Base-by-base conservation (phyloP, 2,888 invertebrate species). In the Diachrysia chrysitis region DNA sequence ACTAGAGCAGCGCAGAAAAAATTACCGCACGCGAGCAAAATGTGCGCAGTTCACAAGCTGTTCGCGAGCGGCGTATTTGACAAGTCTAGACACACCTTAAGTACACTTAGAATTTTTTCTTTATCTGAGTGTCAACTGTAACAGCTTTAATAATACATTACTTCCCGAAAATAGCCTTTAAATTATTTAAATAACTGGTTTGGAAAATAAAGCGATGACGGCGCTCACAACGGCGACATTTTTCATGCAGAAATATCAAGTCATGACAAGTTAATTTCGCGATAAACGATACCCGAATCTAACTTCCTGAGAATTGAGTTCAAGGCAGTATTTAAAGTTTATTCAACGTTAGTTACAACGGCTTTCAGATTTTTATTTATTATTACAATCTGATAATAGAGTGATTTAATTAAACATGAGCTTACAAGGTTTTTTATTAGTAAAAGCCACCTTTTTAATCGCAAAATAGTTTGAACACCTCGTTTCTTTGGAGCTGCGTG, bases 211-310 rank as follows among this genome's bases (percentile, higher is more conserved):
- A 57, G 32, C 62, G 71, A 29, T 55, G 19, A 68, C 58, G 16
- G 51, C 19, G 21, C 19, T 19, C 54, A 46, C 12, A 19, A 17
- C 14, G n/a, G 66, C 67, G 73, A 73, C 73, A 80, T 74, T 82
- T 81, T 85, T 84, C 83, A 78, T 63, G 58, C 25, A 62, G 58
- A 82, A 85, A 76, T 58, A 75, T 67, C 73, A 62, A 86, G 84
- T 86, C 86, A 86, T 79, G 86, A 80, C 86, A 84, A 82, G 71
- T 82, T 85, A 84, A 86, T 86, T 86, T 84, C 32, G 70, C 76
- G 78, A 84, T 81, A 81, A 81, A 77, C 79, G 74, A 73, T 76
- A 78, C 63, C 77, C 51, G 65, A 71, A 71, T 74, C 61, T 69
- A 60, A 60, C 71, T 79, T 79, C 77, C 69, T 77, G 64, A 67